Conservation (phyloP, 2,888 invertebrate species). For the Mystacides longicornis region DNA sequence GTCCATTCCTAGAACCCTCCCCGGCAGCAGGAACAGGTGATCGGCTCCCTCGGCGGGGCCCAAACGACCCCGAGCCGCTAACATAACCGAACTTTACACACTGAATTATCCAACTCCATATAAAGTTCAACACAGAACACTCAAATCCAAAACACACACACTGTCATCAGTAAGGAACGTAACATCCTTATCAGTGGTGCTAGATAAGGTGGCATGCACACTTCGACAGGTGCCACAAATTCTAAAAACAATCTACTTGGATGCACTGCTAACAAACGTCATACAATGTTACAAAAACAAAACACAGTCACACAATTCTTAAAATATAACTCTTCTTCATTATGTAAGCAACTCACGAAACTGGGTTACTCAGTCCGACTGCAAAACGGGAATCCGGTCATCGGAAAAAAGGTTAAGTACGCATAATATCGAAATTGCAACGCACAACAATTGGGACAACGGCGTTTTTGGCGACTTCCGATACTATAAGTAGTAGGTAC, state of each 20-base stretch:
- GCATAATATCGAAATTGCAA: too few species aligned
- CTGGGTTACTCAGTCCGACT: constrained; percentile 11
- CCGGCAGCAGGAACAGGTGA: constrained; percentile 48
- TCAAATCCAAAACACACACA: neutral
- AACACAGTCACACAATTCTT: too few species aligned
- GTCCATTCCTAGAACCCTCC: constrained; percentile 49
- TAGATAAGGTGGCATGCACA: too few species aligned
- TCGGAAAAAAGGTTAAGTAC: too few species aligned
- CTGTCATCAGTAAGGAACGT: neutral
- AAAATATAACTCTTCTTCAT: too few species aligned
- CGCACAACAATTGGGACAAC: neutral
- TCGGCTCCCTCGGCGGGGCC: constrained; percentile 47
- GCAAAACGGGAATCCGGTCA: neutral
- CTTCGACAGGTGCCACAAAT: too few species aligned
- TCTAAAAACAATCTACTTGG: too few species aligned
- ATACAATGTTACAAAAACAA: too few species aligned
- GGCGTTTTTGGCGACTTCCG: neutral
- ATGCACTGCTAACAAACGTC: too few species aligned
- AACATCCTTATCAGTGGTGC: neutral
- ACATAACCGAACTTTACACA: constrained; percentile 21
- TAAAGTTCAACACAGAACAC: neutral
- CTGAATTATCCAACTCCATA: neutral
- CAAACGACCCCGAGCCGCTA: constrained; percentile 34
- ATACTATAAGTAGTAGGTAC: neutral
- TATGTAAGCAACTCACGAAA: too few species aligned